Evolutionary conservation across 1,140 invertebrate species (phyloP), one percentile per base, ranked within the genome.

Genomic region (Colletes gigas): DNA sequence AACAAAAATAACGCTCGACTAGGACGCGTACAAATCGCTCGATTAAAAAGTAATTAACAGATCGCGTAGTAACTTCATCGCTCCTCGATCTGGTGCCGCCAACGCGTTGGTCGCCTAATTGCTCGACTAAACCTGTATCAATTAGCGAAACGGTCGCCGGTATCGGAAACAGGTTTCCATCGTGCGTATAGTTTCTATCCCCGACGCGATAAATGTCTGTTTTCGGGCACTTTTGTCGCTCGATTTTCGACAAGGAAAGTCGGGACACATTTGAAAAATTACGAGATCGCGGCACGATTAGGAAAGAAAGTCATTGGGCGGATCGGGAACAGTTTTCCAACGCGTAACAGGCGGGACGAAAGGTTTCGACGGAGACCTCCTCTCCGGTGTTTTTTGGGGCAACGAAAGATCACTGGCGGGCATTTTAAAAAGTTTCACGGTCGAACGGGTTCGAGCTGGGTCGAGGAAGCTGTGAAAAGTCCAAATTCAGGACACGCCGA

Each of bases 401-500:
- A 14, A 60, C 12, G 70, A 72, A 66, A 66, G 65, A 30, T 47
- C 4, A 9, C 47, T 54, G n/a, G 60, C 44, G 44, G 44, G 44
- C 44, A 6, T 39, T 54, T 63, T 65, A 44, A 30, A 65, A 55
- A 54, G 15, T 15, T 50, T n/a, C 9, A 21, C 12, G 4, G 30
- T 0, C 3, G 10, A 3, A 9, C 39, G n/a, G 6, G n/a, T 6
- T 8, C 12, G 44, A 2, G 3, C 19, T 9, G 14, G 1, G 14
- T 7, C 7, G 6, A 15, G 44, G 47, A 21, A 57, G 10, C 39
- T 17, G 60, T 1, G 72, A 68, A 60, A 75, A 80, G 54, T 59
- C 6, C 54, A 57, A 68, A 80, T 68, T 75, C 54, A 75, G 71
- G 57, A 57, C 76, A 44, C 52, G 57, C 21, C 19, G 50, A 55